Evolutionary conservation across 1,140 invertebrate species (phyloP).

Genomic region (Ericerus pela): DNA sequence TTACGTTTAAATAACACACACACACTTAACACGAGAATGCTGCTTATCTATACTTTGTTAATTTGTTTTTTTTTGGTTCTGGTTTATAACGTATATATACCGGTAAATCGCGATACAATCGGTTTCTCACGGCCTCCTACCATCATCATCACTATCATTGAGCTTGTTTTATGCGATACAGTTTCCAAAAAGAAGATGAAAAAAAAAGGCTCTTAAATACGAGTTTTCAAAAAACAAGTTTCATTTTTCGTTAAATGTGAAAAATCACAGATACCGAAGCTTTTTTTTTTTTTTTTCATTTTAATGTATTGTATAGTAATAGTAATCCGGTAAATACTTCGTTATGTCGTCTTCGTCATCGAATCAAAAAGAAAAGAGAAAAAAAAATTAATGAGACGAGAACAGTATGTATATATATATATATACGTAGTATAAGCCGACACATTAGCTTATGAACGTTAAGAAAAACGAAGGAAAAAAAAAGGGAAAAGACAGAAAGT

Average conservation of each 20-base stretch:
- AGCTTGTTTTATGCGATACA: neutral
- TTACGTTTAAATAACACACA: neutral
- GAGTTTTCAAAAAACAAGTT: constrained; percentile 2
- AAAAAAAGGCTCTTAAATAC: neutral
- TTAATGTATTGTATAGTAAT: too few species aligned
- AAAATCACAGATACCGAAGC: constrained; percentile 5
- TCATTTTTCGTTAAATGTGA: neutral
- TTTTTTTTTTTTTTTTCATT: too few species aligned
- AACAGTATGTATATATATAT: too few species aligned
- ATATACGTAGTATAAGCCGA: too few species aligned
- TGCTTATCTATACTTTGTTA: too few species aligned
- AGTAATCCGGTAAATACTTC: constrained; percentile 8
- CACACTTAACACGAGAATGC: too few species aligned
- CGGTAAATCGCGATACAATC: constrained; percentile 11
- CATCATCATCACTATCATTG: neutral
- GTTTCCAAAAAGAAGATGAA: neutral
- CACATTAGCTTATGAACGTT: constrained; percentile 4
- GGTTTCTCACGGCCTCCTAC: constrained; percentile 11
- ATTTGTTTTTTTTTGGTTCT: neutral
- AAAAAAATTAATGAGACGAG: constrained; percentile 7
- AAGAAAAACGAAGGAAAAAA: neutral
- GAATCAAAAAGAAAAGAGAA: neutral
- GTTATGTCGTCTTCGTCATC: neutral
- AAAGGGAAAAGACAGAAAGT: neutral
- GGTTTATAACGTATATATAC: neutral